phyloP scores from a whole-genome alignment of 2,888 invertebrate genomes.

The Ichneumoninae sp. region DNA sequence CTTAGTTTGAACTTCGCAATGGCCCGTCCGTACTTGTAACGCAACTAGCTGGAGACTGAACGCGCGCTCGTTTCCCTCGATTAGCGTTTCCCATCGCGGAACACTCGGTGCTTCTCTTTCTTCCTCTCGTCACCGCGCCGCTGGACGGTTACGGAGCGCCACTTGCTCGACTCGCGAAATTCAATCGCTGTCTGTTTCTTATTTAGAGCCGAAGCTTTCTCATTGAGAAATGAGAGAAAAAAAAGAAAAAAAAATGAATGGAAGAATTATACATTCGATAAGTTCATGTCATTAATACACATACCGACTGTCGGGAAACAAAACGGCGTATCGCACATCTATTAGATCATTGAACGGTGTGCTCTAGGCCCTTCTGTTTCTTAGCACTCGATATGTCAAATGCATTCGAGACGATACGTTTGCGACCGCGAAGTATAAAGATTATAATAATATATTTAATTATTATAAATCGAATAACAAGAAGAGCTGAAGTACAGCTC shows the following conservation, averaged over 20 bases:
- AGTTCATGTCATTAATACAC: neutral
- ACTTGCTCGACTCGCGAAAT: neutral
- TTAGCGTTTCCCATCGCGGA: constrained; percentile 30
- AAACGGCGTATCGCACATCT: too few species aligned
- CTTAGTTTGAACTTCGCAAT: neutral
- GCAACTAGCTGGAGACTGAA: constrained; percentile 15
- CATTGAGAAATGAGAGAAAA: neutral
- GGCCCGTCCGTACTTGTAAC: neutral
- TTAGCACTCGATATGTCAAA: neutral
- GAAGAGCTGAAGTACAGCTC: constrained; percentile 19
- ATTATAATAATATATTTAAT: constrained; percentile 28
- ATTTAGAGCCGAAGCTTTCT: neutral
- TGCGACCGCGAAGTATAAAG: constrained; percentile 4
- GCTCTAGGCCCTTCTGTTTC: too few species aligned
- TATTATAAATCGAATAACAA: constrained; percentile 44
- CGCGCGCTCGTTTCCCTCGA: constrained; percentile 19
- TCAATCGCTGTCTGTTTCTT: neutral
- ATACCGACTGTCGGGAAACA: neutral
- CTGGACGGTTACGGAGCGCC: neutral
- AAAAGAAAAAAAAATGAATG: neutral
- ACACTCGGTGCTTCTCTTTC: constrained; percentile 3
- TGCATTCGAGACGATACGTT: neutral
- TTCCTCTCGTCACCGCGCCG: neutral
- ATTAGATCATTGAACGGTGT: too few species aligned
- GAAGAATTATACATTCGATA: constrained; percentile 25